Conservation (phyloP, 2,888 invertebrate genomes). For the Rhagophthalmus giganteus region DNA sequence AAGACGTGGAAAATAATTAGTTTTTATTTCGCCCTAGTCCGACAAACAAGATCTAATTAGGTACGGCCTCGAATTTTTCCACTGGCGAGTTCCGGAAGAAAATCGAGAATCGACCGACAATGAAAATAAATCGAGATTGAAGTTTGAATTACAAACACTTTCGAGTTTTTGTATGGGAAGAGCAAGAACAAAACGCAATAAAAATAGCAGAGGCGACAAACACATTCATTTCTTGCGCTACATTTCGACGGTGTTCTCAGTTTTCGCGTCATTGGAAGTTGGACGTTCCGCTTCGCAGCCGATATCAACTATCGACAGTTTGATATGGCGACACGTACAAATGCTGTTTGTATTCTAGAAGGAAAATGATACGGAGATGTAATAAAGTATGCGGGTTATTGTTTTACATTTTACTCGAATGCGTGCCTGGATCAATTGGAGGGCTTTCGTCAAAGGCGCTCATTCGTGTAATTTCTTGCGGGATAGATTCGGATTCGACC, state of each 20-base stretch:
- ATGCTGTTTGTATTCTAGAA: constrained; percentile 16
- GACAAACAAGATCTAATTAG: no score
- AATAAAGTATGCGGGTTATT: constrained; percentile 21
- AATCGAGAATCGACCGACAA: constrained; percentile 4
- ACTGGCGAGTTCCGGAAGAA: no score
- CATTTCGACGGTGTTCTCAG: constrained; percentile 17
- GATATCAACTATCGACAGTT: constrained; percentile 26
- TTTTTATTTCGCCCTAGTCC: constrained; percentile 3
- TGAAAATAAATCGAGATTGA: constrained; percentile 25
- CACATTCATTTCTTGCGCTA: constrained; percentile 20
- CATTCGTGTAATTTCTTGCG: neutral
- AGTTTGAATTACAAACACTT: constrained; percentile 23
- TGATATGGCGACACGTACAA: constrained; percentile 19
- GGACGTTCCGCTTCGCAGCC: constrained; percentile 14
- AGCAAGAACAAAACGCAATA: constrained; percentile 14
- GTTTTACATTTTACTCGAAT: constrained; percentile 16
- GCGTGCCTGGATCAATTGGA: constrained; percentile 1
- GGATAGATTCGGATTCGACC: neutral
- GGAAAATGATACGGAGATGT: constrained; percentile 17
- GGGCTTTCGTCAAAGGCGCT: neutral
- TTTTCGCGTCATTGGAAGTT: constrained; percentile 25
- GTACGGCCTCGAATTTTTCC: no score
- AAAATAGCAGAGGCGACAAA: constrained; percentile 16
- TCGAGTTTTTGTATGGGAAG: constrained; percentile 12
- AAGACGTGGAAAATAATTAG: constrained; percentile 19